Evolutionary conservation across 2,888 invertebrate genomes (phyloP).

Genomic region (Balanococcus diminutus): DNA sequence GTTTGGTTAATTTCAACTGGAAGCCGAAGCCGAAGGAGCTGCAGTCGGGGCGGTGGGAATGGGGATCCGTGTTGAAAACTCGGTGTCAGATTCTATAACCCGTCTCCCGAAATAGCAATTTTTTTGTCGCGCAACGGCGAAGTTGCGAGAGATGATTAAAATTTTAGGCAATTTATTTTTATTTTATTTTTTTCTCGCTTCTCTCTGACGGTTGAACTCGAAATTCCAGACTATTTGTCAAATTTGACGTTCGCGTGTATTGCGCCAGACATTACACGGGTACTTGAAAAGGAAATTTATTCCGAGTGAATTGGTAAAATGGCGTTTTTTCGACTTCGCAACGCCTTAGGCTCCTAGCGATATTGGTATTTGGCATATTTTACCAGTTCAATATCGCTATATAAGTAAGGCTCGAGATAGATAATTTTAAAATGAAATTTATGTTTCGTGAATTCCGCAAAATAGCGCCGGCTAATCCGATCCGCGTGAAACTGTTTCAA

Average conservation of each 20-base stretch:
- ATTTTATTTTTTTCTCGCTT: neutral
- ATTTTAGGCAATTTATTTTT: constrained; percentile 9
- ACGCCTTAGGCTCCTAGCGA: neutral
- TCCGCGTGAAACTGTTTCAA: neutral
- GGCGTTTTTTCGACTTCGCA: constrained; percentile 1
- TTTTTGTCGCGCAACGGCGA: neutral
- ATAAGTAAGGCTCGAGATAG: no score
- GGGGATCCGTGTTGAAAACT: no score
- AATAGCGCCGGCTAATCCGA: neutral
- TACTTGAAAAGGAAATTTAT: constrained; percentile 15
- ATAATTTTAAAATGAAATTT: neutral
- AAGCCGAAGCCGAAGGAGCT: no score
- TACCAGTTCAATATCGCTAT: neutral
- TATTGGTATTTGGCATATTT: neutral
- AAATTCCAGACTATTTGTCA: constrained; percentile 8
- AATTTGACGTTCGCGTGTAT: constrained; percentile 9
- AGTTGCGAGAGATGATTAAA: neutral
- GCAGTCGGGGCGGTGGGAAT: neutral
- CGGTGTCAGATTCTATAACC: constrained; percentile 14
- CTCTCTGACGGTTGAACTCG: neutral
- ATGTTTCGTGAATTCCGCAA: constrained; percentile 6
- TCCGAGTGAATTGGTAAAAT: constrained; percentile 27
- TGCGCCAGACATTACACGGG: neutral
- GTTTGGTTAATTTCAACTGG: constrained; percentile 31
- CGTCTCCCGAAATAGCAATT: constrained; percentile 14